Percentiles rank a stretch among this genome's conserved stretches.
These are phyloP conservation scores for Platysternon megacephalum DNA, from an alignment of 2,113 vertebrate genomes.

Conservation along the genomic window DNA sequence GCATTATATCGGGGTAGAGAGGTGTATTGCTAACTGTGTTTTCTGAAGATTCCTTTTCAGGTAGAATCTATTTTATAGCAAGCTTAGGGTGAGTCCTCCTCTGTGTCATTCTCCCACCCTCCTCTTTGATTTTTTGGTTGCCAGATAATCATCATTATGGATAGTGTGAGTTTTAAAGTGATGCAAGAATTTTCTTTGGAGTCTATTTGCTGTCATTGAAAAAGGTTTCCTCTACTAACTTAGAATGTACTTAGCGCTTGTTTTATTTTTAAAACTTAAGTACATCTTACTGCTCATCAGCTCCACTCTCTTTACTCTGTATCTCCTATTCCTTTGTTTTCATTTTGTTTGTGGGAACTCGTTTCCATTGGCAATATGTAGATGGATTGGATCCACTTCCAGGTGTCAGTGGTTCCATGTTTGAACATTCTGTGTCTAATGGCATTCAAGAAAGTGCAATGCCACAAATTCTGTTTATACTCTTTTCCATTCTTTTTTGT, in stretches of 20 bases:
- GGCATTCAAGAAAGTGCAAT: not conserved
- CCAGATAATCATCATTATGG: not conserved
- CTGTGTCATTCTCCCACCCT: not conserved
- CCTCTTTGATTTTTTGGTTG: not conserved
- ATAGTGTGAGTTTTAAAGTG: not conserved
- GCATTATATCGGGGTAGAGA: too few relatives aligned
- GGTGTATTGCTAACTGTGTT: accelerated
- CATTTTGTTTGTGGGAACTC: not conserved
- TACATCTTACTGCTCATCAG: not conserved
- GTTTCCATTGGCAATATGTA: not conserved
- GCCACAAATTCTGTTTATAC: accelerated
- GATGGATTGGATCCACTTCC: not conserved
- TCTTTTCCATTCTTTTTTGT: not conserved
- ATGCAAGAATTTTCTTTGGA: not conserved
- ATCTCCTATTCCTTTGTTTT: not conserved
- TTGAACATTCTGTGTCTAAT: not conserved
- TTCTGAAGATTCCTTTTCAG: not conserved
- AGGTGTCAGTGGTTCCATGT: not conserved
- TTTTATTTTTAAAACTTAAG: too few relatives aligned
- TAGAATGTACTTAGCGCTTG: not conserved
- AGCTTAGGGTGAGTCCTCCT: not conserved
- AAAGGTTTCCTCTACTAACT: not conserved
- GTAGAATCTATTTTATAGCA: not conserved
- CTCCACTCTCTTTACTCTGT: not conserved
- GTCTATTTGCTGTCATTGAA: not conserved